Base-by-base conservation (phyloP, 2,113 vertebrate genomes). In the Alouatta palliata region DNA sequence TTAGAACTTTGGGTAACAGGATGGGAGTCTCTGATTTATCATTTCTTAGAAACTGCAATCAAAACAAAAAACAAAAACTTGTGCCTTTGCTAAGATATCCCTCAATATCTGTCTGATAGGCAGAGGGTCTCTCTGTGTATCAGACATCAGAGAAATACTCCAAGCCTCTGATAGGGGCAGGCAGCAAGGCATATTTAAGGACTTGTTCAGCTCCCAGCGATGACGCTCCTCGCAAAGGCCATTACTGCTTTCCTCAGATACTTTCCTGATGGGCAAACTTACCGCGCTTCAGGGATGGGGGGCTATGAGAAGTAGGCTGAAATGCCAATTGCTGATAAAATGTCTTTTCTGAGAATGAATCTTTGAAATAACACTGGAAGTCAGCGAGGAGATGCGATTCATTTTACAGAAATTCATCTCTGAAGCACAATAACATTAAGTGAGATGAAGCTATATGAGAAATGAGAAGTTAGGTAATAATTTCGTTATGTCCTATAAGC, bases 281-380 rank as follows among this genome's bases (percentile, higher is more conserved):
- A 76, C 47, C 6, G 75, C 23, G 30, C 47, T 21, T 16, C 45
- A 47, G 56, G 23, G 66, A 13, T 58, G 20, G 43, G 25, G 13
- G n/a, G 13, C 52, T 32, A 7, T 70, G 23, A 61, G 27, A 30
- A 61, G 45, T 7, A 58, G 17, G 58, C 0, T 49, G 43, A 87
- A 35, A 77, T 10, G 45, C 19, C 20, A 87, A 56, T 16, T 77
- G 30, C 21, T 56, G 75, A 95, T 56, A 82, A 95, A 90, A 90
- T 40, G 12, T 43, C 45, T 92, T 92, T 71, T 90, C 47, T 84
- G 73, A 92, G 68, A 94, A 56, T 8, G 49, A 73, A 77, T 92
- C 66, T 94, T 89, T 92, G 84, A 87, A 95, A 90, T 54, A 23
- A 43, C 64, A 64, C 45, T 76, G 52, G 40, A 90, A 94, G 76